Percentiles rank a stretch among this genome's conserved stretches.
These are phyloP conservation scores for Lontra canadensis DNA, from an alignment of 2,113 vertebrate genomes.

Conservation along the genomic window DNA sequence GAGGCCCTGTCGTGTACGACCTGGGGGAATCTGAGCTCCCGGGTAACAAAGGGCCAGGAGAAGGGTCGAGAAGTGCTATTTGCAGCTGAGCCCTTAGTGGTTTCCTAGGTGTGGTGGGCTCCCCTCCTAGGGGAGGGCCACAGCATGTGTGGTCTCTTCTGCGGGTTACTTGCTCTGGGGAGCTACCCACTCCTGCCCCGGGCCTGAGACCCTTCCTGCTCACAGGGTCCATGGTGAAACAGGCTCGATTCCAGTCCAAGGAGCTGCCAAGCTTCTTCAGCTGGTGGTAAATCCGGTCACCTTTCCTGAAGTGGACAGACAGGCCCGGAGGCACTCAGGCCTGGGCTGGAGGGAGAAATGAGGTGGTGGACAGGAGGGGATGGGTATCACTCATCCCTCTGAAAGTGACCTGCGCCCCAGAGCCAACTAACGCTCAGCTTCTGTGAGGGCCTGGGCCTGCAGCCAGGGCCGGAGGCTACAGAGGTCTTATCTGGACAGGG, in stretches of 20 bases:
- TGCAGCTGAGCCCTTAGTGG: neutral
- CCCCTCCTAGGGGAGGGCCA: no score
- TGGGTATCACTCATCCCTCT: neutral
- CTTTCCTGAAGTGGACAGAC: conserved; percentile 85
- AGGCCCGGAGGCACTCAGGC: neutral
- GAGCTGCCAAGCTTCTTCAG: conserved; percentile 91
- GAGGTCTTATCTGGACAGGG: neutral
- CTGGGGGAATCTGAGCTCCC: neutral
- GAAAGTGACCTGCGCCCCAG: neutral
- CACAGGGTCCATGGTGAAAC: conserved; percentile 96
- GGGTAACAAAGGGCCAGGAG: neutral
- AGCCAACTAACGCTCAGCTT: neutral
- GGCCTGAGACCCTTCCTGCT: neutral
- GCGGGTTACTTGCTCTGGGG: neutral
- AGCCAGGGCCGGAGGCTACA: neutral
- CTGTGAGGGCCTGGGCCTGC: neutral
- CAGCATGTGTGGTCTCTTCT: neutral
- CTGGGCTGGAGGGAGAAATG: neutral
- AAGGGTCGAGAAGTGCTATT: neutral
- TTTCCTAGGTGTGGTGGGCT: neutral
- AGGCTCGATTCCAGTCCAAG: conserved; percentile 93
- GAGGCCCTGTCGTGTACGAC: neutral
- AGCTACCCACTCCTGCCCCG: neutral
- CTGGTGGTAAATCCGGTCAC: conserved; percentile 93
- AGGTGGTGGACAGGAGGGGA: neutral